These are phyloP conservation scores for Cheirogaleus medius DNA, from an alignment of 2,113 vertebrate species.

Conservation along the genomic window DNA sequence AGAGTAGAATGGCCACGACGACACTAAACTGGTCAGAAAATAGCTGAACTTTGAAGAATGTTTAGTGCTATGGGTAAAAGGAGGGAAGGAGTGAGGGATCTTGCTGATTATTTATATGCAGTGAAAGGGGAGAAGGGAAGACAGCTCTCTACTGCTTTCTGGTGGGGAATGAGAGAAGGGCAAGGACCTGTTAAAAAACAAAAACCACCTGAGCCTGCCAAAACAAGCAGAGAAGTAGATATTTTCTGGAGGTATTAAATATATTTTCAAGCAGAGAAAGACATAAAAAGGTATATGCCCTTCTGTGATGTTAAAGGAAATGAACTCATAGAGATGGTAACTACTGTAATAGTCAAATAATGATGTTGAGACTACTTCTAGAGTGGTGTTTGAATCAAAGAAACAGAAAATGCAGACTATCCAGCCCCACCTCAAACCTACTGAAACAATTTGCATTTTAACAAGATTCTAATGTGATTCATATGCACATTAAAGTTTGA, in stretches of 20 bases:
- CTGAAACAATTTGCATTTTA: neutral
- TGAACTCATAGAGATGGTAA: neutral
- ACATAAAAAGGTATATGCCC: neutral
- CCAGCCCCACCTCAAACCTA: neutral
- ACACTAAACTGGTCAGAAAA: neutral
- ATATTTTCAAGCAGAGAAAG: slow-evolving; percentile 13
- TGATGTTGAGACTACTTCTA: neutral
- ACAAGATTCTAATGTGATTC: neutral
- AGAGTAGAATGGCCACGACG: neutral
- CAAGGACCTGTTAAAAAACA: neutral
- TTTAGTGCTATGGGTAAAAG: neutral
- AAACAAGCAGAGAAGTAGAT: neutral
- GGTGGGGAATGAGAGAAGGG: neutral
- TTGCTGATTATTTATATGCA: neutral
- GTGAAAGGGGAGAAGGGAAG: neutral
- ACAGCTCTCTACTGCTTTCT: slow-evolving; percentile 41
- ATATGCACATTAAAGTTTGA: neutral
- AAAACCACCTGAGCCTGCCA: neutral
- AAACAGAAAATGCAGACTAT: neutral
- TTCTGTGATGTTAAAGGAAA: slow-evolving; percentile 9
- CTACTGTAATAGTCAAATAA: neutral
- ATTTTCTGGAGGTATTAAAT: neutral
- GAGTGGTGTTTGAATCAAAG: neutral
- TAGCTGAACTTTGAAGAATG: neutral
- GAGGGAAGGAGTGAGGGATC: neutral